Evolutionary conservation across 2,888 invertebrate species (phyloP), one percentile per base, ranked within the genome.

Genomic region (Crioceris asparagi): DNA sequence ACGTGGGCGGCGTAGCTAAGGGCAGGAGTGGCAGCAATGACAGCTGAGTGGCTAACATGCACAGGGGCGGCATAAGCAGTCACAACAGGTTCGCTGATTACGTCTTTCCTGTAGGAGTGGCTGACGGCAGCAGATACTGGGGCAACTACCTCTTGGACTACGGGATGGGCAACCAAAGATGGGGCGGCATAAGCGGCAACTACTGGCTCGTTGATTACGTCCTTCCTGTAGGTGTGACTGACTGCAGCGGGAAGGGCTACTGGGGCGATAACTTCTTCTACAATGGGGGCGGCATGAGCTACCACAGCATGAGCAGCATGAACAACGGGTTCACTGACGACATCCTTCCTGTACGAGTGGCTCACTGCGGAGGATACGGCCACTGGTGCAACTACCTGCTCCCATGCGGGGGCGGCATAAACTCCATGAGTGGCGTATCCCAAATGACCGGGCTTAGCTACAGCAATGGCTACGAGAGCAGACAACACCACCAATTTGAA

Each of bases 391-490:
- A 35, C 27, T 12, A 35, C 35, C 15, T 35, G 15, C 25, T 35
- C 11, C 8, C 23, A n/a, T 5, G 26, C 17, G 8, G 35, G 35
- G 14, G 38, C 34, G 3, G 39, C 33, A 29, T 35, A 21, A n/a
- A 40, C 34, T 3, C 32, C 32, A 18, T 31, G 34, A n/a, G n/a
- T n/a, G 27, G 40, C 34, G 27, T 21, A 25, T 10, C 16, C 12
- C n/a, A n/a, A 25, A 12, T 25, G 12, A 27, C 43, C 39, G 39
- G 39, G 64, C 54, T 46, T 65, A 53, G 74, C 44, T 25, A 29
- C 75, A 54, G 68, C 69, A 57, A 73, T 66, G 47, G 74, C 69
- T 55, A 70, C 64, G 46, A 76, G 64, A 65, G 72, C 72, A 65
- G 5, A 27, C 62, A 77, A 54, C 51, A 56, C 54, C 53, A 55